These are phyloP conservation scores for Cranoglanis bouderius DNA, from an alignment of 2,113 vertebrate genomes.

Conservation along the genomic window DNA sequence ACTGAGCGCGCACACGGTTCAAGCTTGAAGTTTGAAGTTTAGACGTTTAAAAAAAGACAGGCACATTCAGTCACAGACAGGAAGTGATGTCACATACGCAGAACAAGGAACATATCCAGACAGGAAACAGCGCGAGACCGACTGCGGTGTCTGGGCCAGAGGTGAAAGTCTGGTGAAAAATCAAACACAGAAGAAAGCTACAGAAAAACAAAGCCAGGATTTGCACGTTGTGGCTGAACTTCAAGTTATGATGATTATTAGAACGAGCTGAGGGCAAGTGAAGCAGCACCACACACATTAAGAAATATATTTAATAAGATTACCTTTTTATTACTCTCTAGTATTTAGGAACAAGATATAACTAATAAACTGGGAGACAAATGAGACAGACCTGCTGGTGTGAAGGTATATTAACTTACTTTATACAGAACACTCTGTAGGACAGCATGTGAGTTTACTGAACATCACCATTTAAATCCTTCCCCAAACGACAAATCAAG, in stretches of 20 bases:
- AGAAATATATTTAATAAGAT: not conserved
- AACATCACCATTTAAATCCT: not conserved
- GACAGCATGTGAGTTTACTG: not conserved
- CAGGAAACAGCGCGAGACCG: conserved; percentile 38
- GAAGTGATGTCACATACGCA: conserved; percentile 42
- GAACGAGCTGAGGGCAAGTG: not conserved
- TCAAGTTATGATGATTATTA: not conserved
- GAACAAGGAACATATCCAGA: conserved; percentile 45
- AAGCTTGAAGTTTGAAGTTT: too few species aligned
- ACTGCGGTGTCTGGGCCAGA: conserved; percentile 32
- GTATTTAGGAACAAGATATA: not conserved
- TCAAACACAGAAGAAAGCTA: not conserved
- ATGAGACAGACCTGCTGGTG: not conserved
- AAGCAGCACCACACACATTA: not conserved
- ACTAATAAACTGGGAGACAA: not conserved
- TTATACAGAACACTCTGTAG: not conserved
- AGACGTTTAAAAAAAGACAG: not conserved
- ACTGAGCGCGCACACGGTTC: too few species aligned
- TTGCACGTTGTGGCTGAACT: not conserved
- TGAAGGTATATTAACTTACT: not conserved
- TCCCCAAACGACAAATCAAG: not conserved
- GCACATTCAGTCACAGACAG: conserved; percentile 26
- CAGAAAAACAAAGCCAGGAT: not conserved
- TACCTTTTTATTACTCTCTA: not conserved
- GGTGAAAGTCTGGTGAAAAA: conserved; percentile 37